Evolutionary conservation across 2,113 vertebrate species (phyloP).

Genomic region (Spermophilus dauricus): DNA sequence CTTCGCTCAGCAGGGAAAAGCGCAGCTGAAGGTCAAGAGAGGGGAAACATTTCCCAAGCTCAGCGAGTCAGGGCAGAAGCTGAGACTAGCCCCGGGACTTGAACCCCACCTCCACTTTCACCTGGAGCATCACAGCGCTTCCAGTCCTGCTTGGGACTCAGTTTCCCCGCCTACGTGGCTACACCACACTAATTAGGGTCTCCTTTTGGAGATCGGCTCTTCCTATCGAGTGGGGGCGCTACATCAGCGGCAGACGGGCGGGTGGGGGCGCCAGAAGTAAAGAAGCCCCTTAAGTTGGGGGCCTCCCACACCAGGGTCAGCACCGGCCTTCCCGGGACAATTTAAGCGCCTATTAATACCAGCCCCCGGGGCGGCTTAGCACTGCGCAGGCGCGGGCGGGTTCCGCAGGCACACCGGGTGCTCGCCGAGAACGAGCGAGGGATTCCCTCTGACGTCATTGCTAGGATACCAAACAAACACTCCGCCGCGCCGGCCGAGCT

Average conservation of each 20-base stretch:
- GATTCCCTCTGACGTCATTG: constrained; percentile 99
- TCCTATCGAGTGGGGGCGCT: constrained; percentile 46
- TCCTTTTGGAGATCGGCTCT: background rate
- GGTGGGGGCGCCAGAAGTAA: background rate
- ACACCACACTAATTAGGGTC: background rate
- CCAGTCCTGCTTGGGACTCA: constrained; percentile 38
- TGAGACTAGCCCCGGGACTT: background rate
- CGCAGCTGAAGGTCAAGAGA: constrained; percentile 18
- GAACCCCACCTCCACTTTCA: constrained; percentile 17
- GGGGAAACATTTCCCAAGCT: constrained; percentile 48
- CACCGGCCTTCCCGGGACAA: background rate
- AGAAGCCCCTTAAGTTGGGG: background rate
- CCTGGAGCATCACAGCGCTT: background rate
- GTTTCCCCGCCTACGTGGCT: constrained; percentile 54
- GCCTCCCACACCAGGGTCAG: background rate
- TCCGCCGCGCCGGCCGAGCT: constrained; percentile 89
- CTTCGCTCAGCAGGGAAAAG: background rate
- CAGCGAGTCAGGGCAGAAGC: background rate
- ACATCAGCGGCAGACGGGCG: background rate
- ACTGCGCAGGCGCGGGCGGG: constrained; percentile 82
- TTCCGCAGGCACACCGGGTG: constrained; percentile 78
- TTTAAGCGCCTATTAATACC: constrained; percentile 91
- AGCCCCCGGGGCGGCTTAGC: constrained; percentile 75
- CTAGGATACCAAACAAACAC: constrained; percentile 99
- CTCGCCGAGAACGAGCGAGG: constrained; percentile 94